Percentiles rank a stretch among this genome's conserved stretches.
phyloP scores from a whole-genome alignment of 1,140 invertebrate genomes.

The Leptopilina clavipes region DNA sequence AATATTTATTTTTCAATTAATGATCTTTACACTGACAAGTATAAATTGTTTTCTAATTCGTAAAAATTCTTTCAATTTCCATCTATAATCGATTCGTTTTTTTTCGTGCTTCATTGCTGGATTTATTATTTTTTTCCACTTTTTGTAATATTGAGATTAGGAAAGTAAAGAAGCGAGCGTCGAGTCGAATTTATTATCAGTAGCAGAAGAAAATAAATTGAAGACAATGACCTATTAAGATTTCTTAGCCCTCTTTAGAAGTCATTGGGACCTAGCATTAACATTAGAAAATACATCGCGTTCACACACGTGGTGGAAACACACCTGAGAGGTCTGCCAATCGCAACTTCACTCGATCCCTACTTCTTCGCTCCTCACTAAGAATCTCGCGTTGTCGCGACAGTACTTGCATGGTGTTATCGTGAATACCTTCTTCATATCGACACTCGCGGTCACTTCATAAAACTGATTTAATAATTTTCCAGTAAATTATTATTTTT shows the following conservation, averaged over 20 bases:
- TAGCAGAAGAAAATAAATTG: conserved; percentile 35
- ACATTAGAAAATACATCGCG: conserved; percentile 5
- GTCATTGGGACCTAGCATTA: conserved; percentile 25
- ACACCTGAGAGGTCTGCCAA: conserved; percentile 45
- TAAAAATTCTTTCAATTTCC: no score
- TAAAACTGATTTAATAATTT: not conserved
- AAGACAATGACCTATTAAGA: conserved; percentile 51
- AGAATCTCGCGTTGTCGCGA: conserved; percentile 38
- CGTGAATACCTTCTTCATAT: conserved; percentile 43
- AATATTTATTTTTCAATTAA: no score
- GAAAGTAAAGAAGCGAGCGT: conserved; percentile 38
- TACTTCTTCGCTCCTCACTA: conserved; percentile 34
- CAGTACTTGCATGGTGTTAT: conserved; percentile 41
- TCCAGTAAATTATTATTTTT: not conserved
- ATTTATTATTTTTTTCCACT: not conserved
- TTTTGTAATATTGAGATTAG: not conserved
- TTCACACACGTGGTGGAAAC: conserved; percentile 44
- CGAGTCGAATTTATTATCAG: conserved; percentile 36
- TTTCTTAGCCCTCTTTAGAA: conserved; percentile 34
- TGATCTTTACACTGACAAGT: no score
- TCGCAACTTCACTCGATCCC: conserved; percentile 43
- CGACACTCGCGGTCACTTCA: not conserved
- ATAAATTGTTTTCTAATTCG: no score
- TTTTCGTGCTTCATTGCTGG: no score
- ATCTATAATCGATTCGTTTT: no score